Evolutionary conservation across 2,797 vertebrate species (phyloP), one percentile per base, ranked within the genome.

Genomic region (Siniperca undulata): DNA sequence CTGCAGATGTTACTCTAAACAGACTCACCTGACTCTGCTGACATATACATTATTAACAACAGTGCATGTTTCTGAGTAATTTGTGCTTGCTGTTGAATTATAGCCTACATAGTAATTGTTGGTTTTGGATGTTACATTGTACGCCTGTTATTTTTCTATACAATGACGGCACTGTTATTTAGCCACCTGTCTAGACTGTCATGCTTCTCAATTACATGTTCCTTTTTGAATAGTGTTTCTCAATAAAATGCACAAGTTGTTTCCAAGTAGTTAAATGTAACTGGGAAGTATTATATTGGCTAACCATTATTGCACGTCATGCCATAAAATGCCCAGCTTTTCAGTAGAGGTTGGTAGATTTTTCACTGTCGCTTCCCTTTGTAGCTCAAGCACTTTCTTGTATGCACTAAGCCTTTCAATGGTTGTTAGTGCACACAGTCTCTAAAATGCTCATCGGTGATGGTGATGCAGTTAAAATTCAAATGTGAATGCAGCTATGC

Each of bases 51-150:
- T n/a, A 68, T 48, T 60, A 72, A 68, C 56, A 77, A 62, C n/a
- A 48, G 60, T 17, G 17, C 61, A 38, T 12, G 55, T 65, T 59
- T 34, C 40, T 64, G 22, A 71, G 48, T 69, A 76, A 61, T 82
- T 56, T 48, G 17, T 44, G 53, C 40, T 88, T 70, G 55, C 27
- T 27, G 27, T 24, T 59, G 58, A 89, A 84, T 84, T 83, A 78
- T 0, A 84, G 74, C 53, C 22, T 71, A 0, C 13, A 3, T 65
- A 7, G 52, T 84, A 83, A 85, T 81, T 71, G 53, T 65, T 85
- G 71, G 84, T 89, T 86, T 67, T 75, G 34, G 67, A 64, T 55
- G 36, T 42, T 50, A 27, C 55, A 42, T 36, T 52, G 40, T 48
- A 58, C 69, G 50, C 42, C 70, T 82, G 79, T 8, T 72, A 78